Base-by-base conservation (phyloP, 1,140 invertebrate species). In the Hormaphis cornu region DNA sequence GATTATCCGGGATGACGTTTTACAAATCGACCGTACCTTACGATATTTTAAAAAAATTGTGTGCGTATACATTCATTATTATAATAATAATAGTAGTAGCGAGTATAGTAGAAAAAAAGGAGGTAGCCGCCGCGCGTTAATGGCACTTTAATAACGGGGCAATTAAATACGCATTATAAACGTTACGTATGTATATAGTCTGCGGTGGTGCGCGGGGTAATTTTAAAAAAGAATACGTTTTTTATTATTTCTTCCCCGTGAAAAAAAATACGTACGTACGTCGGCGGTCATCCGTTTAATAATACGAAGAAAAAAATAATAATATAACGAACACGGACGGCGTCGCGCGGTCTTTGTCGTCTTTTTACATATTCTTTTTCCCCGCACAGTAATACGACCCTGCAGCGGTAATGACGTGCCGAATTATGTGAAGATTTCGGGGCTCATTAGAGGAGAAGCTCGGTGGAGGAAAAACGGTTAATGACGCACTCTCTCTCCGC, bases 341-440 rank as follows among this genome's bases (percentile, higher is more conserved):
- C 28, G n/a, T 59, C 9, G 37, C 28, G 61, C 50, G 14, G 12
- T 54, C 33, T 63, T 63, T 48, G 48, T 59, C 20, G 16, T 5
- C 16, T 28, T 33, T 50, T 14, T 50, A n/a, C 26, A 26, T n/a
- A n/a, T n/a, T n/a, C n/a, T n/a, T n/a, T n/a, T n/a, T n/a, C n/a
- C n/a, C n/a, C n/a, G n/a, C n/a, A n/a, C n/a, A n/a, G n/a, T n/a
- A n/a, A n/a, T n/a, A 26, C 50, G 22, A 30, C 50, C 40, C 24
- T 16, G 24, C 26, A 10, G 22, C 37, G 37, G 20, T 66, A 66
- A 66, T 48, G 61, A 66, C 61, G 61, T 48, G 35, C 40, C 44
- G 44, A 66, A 66, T 66, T 66, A 66, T 66, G 42, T 35, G 61
- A 66, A 66, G 61, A 66, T 66, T 66, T 66, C 61, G 40, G 61